A percentile compares a stretch with the other conserved stretches of the same genome.
Conservation (phyloP, 2,113 vertebrate genomes). For the Dipodomys merriami region DNA sequence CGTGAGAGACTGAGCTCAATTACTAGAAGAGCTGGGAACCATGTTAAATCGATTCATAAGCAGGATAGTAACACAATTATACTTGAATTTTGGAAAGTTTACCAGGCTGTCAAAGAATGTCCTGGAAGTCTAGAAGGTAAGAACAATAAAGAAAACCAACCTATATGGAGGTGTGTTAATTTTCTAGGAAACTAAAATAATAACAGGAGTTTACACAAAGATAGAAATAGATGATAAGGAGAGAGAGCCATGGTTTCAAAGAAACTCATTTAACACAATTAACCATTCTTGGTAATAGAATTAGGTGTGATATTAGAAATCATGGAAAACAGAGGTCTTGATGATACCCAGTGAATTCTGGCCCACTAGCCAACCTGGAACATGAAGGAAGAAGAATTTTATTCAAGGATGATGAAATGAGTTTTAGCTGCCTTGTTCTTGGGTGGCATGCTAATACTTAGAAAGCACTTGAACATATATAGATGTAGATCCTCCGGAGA, state of each 20-base stretch:
- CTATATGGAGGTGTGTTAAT: neutral
- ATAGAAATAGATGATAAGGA: neutral
- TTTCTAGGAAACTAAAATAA: slow-evolving; percentile 35
- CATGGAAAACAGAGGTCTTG: neutral
- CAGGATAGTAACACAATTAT: neutral
- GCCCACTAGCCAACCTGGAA: neutral
- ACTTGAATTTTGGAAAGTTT: neutral
- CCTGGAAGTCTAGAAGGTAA: neutral
- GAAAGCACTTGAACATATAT: neutral
- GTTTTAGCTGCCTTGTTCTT: neutral
- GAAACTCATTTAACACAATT: neutral
- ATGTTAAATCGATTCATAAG: neutral
- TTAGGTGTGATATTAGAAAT: neutral
- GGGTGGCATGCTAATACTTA: neutral
- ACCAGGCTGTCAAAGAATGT: neutral
- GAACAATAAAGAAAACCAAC: neutral
- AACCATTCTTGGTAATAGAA: neutral
- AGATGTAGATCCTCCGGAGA: neutral
- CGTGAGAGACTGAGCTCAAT: neutral
- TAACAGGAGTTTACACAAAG: neutral
- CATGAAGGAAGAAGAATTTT: neutral
- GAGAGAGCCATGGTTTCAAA: neutral
- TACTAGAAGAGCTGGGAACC: neutral
- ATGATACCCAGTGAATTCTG: neutral
- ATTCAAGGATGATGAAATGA: neutral